Conservation (phyloP, 1,140 invertebrate genomes). For the Copidosoma floridanum region DNA sequence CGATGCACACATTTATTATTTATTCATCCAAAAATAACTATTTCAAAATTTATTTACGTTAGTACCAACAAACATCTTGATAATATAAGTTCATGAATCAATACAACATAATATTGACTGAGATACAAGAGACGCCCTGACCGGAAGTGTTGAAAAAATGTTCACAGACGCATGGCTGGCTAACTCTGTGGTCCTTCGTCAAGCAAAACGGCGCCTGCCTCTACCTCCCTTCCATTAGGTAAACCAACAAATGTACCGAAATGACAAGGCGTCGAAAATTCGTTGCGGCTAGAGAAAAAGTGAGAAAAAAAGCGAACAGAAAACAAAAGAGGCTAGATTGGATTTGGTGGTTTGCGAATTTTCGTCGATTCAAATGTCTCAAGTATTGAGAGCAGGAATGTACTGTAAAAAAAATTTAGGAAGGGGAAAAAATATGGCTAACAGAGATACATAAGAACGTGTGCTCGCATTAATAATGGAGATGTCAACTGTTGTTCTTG, state of each 20-base stretch:
- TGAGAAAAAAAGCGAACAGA: slow-evolving; percentile 4
- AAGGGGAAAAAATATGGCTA: neutral
- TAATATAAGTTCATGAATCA: too few relatives aligned
- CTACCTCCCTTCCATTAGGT: slow-evolving; percentile 58
- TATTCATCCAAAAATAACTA: too few relatives aligned
- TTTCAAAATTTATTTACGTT: too few relatives aligned
- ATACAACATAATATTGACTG: too few relatives aligned
- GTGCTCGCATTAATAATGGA: neutral
- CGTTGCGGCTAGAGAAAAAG: slow-evolving; percentile 5
- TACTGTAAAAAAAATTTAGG: neutral
- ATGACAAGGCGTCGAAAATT: slow-evolving; percentile 18
- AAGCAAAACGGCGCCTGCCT: slow-evolving; percentile 58
- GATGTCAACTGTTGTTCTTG: slow-evolving; percentile 6
- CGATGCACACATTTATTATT: too few relatives aligned
- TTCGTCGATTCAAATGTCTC: too few relatives aligned
- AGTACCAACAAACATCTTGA: too few relatives aligned
- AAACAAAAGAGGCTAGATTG: too few relatives aligned
- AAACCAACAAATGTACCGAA: slow-evolving; percentile 28
- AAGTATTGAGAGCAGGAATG: neutral
- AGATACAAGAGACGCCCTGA: slow-evolving; percentile 40
- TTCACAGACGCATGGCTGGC: slow-evolving; percentile 60
- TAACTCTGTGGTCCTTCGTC: slow-evolving; percentile 58
- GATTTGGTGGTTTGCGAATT: too few relatives aligned
- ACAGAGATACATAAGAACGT: neutral
- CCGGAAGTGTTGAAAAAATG: slow-evolving; percentile 54